phyloP scores from a whole-genome alignment of 2,888 invertebrate genomes.

The Drosophila demipolita region DNA sequence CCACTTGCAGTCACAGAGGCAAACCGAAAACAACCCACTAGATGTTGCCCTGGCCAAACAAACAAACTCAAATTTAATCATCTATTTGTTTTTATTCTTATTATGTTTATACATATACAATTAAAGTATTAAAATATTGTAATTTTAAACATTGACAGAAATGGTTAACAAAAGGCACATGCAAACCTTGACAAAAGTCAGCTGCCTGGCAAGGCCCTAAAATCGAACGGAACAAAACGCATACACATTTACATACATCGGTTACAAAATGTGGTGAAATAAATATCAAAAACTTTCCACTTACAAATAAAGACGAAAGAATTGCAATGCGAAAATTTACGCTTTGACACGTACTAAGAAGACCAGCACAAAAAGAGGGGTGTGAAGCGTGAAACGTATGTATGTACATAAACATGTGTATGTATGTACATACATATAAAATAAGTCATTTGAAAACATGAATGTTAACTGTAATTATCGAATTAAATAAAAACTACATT shows the following conservation, averaged over 20 bases:
- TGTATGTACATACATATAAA: neutral
- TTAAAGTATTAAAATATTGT: conserved; percentile 10
- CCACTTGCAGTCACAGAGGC: neutral
- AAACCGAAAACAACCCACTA: neutral
- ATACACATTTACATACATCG: conserved; percentile 1
- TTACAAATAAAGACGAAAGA: neutral
- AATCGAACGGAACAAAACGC: conserved; percentile 3
- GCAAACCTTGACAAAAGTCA: conserved; percentile 32
- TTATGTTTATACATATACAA: conserved; percentile 1
- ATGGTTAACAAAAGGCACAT: conserved; percentile 16
- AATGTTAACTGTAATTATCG: neutral
- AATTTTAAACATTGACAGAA: neutral
- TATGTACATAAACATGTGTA: neutral
- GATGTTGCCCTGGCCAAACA: conserved; percentile 1
- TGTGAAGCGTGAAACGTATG: neutral
- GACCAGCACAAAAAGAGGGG: neutral
- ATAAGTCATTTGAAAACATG: neutral
- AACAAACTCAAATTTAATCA: conserved; percentile 11
- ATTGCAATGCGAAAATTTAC: conserved; percentile 2
- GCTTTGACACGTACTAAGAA: neutral
- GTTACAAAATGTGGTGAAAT: neutral
- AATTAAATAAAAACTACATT: neutral
- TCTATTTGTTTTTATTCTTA: neutral
- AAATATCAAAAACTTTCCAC: neutral
- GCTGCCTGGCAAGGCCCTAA: conserved; percentile 42